Evolutionary conservation across 2,113 vertebrate genomes (phyloP), one percentile per base, ranked within the genome.

Genomic region (Chlamydotis undulata): DNA sequence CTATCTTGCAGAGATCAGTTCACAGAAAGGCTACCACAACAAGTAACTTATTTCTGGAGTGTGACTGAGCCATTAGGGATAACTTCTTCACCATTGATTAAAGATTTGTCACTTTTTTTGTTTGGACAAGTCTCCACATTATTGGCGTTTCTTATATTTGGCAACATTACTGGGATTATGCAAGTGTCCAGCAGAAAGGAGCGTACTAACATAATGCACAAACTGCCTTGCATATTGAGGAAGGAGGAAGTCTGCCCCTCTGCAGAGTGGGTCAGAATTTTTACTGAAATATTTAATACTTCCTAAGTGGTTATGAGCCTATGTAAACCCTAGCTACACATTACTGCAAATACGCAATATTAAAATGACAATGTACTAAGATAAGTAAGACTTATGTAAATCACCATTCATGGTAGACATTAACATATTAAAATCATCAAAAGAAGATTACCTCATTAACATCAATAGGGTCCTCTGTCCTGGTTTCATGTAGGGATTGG

Each of bases 381-480:
- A 39, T 24, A 65, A 77, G 45, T 24, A 60, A 24, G 19, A 45
- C 39, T 56, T 80, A 19, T 37, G 12, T 61, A 69, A 65, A 53
- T 61, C 55, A 65, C 6, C 7, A n/a, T 28, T 73, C n/a, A 60
- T 2, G 1, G 24, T 0, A 73, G 16, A 85, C 15, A 56, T 28
- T 50, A 81, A 50, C 22, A 81, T 4, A 69, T 53, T 6, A 65
- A 79, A 59, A 86, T 52, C 45, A 80, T 0, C 21, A 15, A 64
- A 76, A 85, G 35, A 91, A 59, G 22, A 53, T 22, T 26, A 37
- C 28, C 14, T 39, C n/a, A 41, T 41, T 16, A 86, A 8, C 12
- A 63, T 9, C n/a, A 56, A 53, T 1, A 57, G 1, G 1, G 7
- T n/a, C 3, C 14, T 22, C 23, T 39, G 10, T 39, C 39, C 39